Conservation (phyloP, 2,888 invertebrate genomes). For the Hypselothyrea guttata region DNA sequence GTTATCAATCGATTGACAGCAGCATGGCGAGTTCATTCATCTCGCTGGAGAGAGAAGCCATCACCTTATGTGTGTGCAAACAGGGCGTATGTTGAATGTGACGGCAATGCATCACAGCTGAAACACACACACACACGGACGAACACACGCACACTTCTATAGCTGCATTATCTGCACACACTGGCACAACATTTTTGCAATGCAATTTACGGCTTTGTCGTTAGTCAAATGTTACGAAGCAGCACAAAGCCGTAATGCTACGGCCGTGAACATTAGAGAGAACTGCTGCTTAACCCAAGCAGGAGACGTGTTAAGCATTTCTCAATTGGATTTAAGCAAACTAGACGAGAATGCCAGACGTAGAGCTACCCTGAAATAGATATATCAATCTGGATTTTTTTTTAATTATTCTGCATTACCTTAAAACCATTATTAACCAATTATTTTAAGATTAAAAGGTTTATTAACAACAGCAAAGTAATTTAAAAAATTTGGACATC, state of each 20-base stretch:
- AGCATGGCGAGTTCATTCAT: conserved; percentile 28
- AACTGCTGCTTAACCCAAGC: conserved; percentile 2
- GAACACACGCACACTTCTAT: neutral
- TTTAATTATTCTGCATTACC: too few relatives aligned
- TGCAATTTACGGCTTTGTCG: conserved; percentile 48
- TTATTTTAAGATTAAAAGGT: too few relatives aligned
- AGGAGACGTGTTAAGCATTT: conserved; percentile 30
- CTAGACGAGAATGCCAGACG: neutral
- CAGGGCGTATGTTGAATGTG: neutral
- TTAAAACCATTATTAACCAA: too few relatives aligned
- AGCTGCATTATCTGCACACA: neutral
- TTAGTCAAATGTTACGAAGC: conserved; percentile 54
- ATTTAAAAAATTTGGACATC: too few relatives aligned
- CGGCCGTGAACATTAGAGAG: neutral
- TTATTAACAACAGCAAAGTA: too few relatives aligned
- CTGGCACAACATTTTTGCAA: conserved; percentile 23
- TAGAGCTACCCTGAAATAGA: neutral
- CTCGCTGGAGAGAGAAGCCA: conserved; percentile 12
- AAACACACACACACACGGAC: neutral
- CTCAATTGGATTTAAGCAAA: conserved; percentile 28
- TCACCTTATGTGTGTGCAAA: too few relatives aligned
- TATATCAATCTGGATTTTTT: too few relatives aligned
- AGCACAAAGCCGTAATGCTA: conserved; percentile 31
- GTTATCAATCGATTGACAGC: conserved; percentile 35
- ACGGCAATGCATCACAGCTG: too few relatives aligned